These are phyloP conservation scores for Daktulosphaira vitifoliae DNA, from an alignment of 1,140 invertebrate genomes.

Conservation along the genomic window DNA sequence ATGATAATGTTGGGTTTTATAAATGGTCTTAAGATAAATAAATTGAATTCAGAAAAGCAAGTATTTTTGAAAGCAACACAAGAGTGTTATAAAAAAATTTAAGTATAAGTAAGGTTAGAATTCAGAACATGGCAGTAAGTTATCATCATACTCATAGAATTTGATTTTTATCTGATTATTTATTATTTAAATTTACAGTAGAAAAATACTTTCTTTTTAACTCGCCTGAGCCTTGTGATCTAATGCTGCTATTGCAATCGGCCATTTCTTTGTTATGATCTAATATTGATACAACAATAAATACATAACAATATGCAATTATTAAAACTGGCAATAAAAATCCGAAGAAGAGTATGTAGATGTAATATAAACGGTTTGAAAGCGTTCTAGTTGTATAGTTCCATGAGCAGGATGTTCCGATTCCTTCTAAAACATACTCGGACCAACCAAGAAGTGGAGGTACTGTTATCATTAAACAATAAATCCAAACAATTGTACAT, in stretches of 20 bases:
- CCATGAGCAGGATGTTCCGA: constrained; percentile 51
- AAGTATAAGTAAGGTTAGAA: no score
- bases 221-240: neutral
- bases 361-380: constrained; percentile 45
- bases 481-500: constrained; percentile 47
- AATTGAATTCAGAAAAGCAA: no score
- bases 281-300: constrained; percentile 43
- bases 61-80: no score
- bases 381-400: constrained; percentile 47
- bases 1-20: no score
- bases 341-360: constrained; percentile 47
- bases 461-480: constrained; percentile 45
- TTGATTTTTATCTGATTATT: no score
- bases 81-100: no score
- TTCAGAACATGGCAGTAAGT: no score
- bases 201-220: neutral
- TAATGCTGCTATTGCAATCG: constrained; percentile 35
- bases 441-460: constrained; percentile 51
- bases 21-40: no score
- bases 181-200: no score
- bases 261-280: constrained; percentile 46
- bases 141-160: no score
- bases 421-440: constrained; percentile 47
- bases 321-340: constrained; percentile 47
- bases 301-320: constrained; percentile 47